A percentile compares a stretch with the other conserved stretches of the same genome.
Conservation (phyloP, 2,888 invertebrate genomes). For the Acanthosoma haemorrhoidale region DNA sequence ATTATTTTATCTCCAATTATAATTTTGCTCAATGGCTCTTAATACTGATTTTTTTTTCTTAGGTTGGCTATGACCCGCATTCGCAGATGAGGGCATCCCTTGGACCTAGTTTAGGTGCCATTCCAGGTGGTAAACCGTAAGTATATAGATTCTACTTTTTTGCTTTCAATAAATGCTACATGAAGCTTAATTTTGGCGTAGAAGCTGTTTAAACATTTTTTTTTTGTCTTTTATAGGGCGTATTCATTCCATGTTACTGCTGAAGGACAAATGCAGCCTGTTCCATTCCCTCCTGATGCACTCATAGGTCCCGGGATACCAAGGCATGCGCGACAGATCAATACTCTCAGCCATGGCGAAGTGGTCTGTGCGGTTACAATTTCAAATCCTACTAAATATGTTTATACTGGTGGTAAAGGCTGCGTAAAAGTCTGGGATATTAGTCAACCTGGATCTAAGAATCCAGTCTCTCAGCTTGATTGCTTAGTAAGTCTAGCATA, state of each 20-base stretch:
- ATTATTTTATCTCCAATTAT: no score
- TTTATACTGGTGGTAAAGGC: constrained; percentile 94
- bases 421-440: constrained; percentile 98
- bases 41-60: constrained; percentile 40
- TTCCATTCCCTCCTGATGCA: constrained; percentile 91
- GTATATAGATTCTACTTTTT: constrained; percentile 46
- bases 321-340: constrained; percentile 84
- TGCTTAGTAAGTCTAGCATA: constrained; percentile 63
- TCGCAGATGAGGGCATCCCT: constrained; percentile 61
- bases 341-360: constrained; percentile 89
- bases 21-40: not conserved
- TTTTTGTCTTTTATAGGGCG: constrained; percentile 59
- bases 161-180: not conserved
- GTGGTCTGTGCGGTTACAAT: constrained; percentile 97
- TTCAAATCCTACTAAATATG: constrained; percentile 85
- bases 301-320: constrained; percentile 90
- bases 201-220: not conserved
- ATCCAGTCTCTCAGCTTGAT: constrained; percentile 84
- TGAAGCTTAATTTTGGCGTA: no score
- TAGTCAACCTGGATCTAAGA: constrained; percentile 77
- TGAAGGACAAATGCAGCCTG: constrained; percentile 84
- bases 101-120: constrained; percentile 49
- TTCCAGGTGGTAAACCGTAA: constrained; percentile 82
- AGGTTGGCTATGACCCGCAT: constrained; percentile 63
- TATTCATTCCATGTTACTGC: constrained; percentile 92